Evolutionary conservation across 1,140 invertebrate species (phyloP), one percentile per base, ranked within the genome.

Genomic region (Venustaconcha ellipsiformis): DNA sequence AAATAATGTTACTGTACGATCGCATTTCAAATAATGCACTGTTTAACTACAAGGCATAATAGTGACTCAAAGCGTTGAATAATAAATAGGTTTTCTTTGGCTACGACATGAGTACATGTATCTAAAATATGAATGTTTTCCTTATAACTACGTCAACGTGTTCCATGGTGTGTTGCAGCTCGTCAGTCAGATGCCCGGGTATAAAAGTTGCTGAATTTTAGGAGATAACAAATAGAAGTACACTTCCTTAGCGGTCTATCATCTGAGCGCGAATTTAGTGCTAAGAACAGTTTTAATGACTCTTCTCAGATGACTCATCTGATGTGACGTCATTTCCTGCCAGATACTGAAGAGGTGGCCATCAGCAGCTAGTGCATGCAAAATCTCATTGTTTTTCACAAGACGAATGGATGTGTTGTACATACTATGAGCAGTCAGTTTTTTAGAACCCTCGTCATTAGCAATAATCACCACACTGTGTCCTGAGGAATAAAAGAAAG

Each of bases 291-390:
- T 75, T 64, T 72, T 71, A n/a, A 80, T 74, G 57, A 80, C 70
- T 75, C 83, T 82, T n/a, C 81, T 69, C 64, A 85, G 62, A 66
- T 85, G 82, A 60, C 79, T 79, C 15, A 83, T 73, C 67, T 85
- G 84, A 78, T 85, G 79, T 48, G 82, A 82, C 56, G 84, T 81
- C 70, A 85, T 72, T 71, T 83, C 82, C 74, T 78, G 67, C 80
- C 80, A 85, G 30, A 83, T 78, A 72, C 78, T 82, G 67, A 83
- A 80, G n/a, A 85, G 74, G 56, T 71, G 26, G 23, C 84, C 84
- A 55, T 75, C 74, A 30, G 84, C 79, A 26, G 84, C 80, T 15
- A 85, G 76, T 48, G 83, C 84, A 67, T 83, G 84, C 63, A 85
- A 73, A 23, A 76, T 76, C 26, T 85, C 84, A 48, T 82, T 78